Conservation (phyloP, 2,888 invertebrate genomes). For the Entomobrya multifasciata region DNA sequence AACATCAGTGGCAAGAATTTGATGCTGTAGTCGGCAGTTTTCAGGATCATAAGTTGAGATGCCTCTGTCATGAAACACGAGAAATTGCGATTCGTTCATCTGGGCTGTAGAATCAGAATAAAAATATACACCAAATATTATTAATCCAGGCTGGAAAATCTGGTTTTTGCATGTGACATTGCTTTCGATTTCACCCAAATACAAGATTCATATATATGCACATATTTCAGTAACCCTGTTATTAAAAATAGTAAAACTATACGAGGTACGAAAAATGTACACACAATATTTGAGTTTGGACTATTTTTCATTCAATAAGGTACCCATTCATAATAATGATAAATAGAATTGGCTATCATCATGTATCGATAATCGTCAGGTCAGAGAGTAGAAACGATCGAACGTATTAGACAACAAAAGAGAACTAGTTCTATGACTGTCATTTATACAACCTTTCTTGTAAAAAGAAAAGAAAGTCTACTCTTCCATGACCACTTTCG, state of each 20-base stretch:
- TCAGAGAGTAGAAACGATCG: neutral
- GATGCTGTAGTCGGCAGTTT: slow-evolving; percentile 86
- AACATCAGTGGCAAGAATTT: slow-evolving; percentile 87
- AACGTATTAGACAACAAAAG: neutral
- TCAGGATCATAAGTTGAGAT: slow-evolving; percentile 88
- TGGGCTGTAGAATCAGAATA: slow-evolving; percentile 66
- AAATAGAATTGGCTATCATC: neutral
- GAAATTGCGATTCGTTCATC: slow-evolving; percentile 84
- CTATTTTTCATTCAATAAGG: neutral
- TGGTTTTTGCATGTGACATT: too few relatives aligned
- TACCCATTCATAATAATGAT: slow-evolving; percentile 27
- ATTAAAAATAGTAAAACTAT: too few relatives aligned
- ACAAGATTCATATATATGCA: neutral
- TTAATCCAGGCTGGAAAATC: too few relatives aligned
- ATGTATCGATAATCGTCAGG: slow-evolving; percentile 6
- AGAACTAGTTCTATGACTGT: neutral
- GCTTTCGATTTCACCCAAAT: too few relatives aligned
- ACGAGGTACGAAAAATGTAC: too few relatives aligned
- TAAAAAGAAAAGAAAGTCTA: too few relatives aligned
- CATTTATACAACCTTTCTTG: slow-evolving; percentile 6
- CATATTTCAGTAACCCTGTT: too few relatives aligned
- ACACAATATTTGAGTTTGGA: neutral
- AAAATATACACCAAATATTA: neutral
- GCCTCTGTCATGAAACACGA: slow-evolving; percentile 88
- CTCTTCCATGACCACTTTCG: too few relatives aligned